phyloP scores from a whole-genome alignment of 2,113 vertebrate genomes.

The Ptychochromis oligacanthus region DNA sequence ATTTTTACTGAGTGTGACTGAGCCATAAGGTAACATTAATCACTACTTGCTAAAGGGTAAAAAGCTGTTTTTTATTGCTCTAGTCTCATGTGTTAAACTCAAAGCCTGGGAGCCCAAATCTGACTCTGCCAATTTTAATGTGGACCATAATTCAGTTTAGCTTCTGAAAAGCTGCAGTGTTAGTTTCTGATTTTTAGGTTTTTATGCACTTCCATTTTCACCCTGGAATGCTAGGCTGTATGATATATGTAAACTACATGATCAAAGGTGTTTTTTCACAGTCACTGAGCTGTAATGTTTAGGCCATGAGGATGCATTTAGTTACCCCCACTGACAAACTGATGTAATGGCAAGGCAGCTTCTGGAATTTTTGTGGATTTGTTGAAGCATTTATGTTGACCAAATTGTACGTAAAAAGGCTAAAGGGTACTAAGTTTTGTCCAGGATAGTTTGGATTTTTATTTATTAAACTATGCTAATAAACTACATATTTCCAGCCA shows the following conservation, averaged over 20 bases:
- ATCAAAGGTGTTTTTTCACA: too few relatives aligned
- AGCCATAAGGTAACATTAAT: neutral
- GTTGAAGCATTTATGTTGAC: neutral
- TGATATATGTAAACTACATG: too few relatives aligned
- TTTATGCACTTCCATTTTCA: neutral
- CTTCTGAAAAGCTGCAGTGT: neutral
- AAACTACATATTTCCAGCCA: neutral
- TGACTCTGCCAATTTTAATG: too few relatives aligned
- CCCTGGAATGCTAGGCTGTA: too few relatives aligned
- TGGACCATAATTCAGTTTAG: neutral
- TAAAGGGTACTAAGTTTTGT: neutral
- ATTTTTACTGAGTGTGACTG: neutral
- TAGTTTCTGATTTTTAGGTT: neutral
- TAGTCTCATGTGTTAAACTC: neutral
- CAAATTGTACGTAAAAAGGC: neutral
- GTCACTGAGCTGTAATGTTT: too few relatives aligned
- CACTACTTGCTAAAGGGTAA: too few relatives aligned
- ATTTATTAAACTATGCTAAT: neutral
- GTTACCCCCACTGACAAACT: neutral
- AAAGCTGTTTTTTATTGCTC: neutral
- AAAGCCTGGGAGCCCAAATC: too few relatives aligned
- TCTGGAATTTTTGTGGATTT: neutral
- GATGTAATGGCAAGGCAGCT: neutral
- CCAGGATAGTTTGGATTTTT: neutral
- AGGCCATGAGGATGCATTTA: neutral